Conservation (phyloP, 2,888 invertebrate species). For the Charanyca ferruginea region DNA sequence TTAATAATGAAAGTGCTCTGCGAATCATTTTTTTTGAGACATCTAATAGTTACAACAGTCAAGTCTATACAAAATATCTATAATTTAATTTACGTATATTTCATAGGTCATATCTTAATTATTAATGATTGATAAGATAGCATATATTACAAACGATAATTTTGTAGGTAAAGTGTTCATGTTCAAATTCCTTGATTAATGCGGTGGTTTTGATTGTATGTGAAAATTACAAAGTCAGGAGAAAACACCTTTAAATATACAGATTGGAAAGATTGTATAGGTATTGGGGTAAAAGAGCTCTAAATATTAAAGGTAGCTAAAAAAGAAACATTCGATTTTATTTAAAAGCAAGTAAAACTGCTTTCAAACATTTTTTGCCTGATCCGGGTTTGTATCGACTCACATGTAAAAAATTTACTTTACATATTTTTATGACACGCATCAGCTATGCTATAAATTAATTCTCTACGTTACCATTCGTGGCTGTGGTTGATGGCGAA, state of each 20-base stretch:
- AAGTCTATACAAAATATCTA: slow-evolving; percentile 51
- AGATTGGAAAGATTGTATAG: neutral
- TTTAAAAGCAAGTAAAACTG: too few relatives aligned
- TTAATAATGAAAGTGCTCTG: slow-evolving; percentile 45
- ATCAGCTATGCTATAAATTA: too few relatives aligned
- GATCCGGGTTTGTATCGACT: too few relatives aligned
- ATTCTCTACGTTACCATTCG: too few relatives aligned
- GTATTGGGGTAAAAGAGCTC: neutral
- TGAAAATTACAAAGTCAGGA: slow-evolving; percentile 17
- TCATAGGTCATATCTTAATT: slow-evolving; percentile 60
- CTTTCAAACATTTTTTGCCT: too few relatives aligned
- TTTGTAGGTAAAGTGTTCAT: slow-evolving; percentile 20
- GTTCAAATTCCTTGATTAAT: slow-evolving; percentile 13
- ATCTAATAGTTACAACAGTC: slow-evolving; percentile 42
- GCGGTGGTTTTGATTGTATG: slow-evolving; percentile 13
- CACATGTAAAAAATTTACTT: too few relatives aligned
- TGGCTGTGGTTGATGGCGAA: too few relatives aligned
- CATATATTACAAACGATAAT: slow-evolving; percentile 23
- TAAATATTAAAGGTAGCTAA: too few relatives aligned
- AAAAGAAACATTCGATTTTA: too few relatives aligned
- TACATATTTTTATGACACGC: too few relatives aligned
- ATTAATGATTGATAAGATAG: slow-evolving; percentile 48
- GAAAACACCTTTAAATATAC: neutral
- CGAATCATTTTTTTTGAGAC: slow-evolving; percentile 55
- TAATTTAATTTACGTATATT: slow-evolving; percentile 48